Base-by-base conservation (phyloP, 2,797 vertebrate genomes). In the Gallirallus australis region DNA sequence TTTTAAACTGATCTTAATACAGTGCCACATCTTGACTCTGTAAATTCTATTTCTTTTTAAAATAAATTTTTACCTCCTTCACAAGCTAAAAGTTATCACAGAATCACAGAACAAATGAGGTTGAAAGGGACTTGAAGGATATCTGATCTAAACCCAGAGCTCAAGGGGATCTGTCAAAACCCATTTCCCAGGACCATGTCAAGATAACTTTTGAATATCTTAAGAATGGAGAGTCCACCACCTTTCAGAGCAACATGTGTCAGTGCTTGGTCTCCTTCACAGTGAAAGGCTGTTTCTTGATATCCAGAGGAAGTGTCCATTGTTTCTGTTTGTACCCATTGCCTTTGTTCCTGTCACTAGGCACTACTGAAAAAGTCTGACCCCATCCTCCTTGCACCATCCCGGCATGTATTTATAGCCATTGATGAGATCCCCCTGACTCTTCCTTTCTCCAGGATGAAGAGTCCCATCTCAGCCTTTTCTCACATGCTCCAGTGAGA, bases 121-220 rank as follows among this genome's bases (percentile, higher is more conserved):
- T 28, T 94, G n/a, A 11, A 78, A 68, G 27, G 8, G 4, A 59
- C 17, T 6, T 35, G 15, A 9, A 54, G 8, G 7, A 35, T 25
- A 30, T 45, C 15, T n/a, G 5, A 5, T 52, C 27, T 39, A 70
- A 40, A 5, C 1, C 5, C 5, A 11, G 40, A 37, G 9, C 14
- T 84, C 15, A 31, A 40, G 23, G 4, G 5, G 7, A 35, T 48
- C 2, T 8, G 16, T 19, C 2, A 42, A 48, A 68, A 64, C 1
- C 0, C 2, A 12, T 64, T 72, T 33, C 8, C 11, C 13, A 40
- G 4, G 4, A 48, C 24, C 6, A 2, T 24, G n/a, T 66, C 20
- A 16, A 47, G 15, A 37, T 3, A 1, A 2, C 5, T 65, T 65
- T 80, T 52, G n/a, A 68, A 6, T 31, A 21, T 45, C 39, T 48